Base-by-base conservation (phyloP, 2,888 invertebrate species). In the Nomada lathburiana region DNA sequence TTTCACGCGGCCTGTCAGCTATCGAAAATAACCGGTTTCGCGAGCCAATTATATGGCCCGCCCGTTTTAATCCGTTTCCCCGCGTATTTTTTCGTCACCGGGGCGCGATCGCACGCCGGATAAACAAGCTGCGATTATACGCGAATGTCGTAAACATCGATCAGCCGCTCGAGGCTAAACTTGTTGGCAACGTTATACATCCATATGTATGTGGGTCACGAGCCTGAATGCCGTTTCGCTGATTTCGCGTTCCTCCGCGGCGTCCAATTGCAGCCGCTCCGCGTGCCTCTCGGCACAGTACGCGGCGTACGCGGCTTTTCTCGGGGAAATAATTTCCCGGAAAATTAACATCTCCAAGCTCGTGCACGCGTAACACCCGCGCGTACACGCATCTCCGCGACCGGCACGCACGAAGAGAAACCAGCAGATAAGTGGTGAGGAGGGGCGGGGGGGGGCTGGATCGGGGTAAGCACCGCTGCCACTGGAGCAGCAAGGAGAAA, bases 311-410 rank as follows among this genome's bases (percentile, higher is more conserved):
- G 69, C 53, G 71, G 86, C 82, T 88, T 88, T 87, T 87, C 88
- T 87, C 83, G 71, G 83, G 83, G 86, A 90, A 91, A 91, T 91
- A 91, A 90, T 91, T 91, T 90, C 88, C 89, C 90, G 90, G 89
- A 91, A 92, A 92, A 92, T 91, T 90, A 91, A 90, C 90, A 89
- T 90, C 88, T 83, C 86, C 81, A 84, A 23, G 62, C 68, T 76
- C 68, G 84, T 83, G 85, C 80, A 86, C 85, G 70, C 59, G 70
- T 57, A n/a, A 52, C 65, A 84, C 84, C 78, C 76, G 86, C 72
- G 77, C 74, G 67, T 63, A 72, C 76, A 72, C 78, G 82, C 80
- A 68, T 76, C 44, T 63, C 60, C 77, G 75, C 81, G 72, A 62
- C 67, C 76, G 76, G 63, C 81, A 83, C 88, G 86, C 83, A 80